A percentile compares a stretch with the other conserved stretches of the same genome.
phyloP scores from a whole-genome alignment of 2,797 vertebrate genomes.

The Pampus argenteus region DNA sequence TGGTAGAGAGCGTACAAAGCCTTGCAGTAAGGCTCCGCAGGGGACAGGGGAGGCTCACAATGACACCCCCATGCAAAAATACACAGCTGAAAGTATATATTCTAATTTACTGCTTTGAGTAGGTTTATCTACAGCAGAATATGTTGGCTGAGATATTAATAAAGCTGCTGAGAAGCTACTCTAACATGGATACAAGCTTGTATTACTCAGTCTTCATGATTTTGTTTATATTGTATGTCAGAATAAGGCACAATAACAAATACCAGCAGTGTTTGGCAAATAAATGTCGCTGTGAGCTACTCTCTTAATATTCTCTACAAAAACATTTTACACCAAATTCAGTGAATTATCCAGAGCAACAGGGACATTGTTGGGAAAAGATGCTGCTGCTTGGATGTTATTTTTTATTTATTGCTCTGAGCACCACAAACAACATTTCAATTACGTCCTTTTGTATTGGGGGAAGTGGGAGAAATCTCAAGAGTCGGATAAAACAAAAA shows the following conservation, averaged over 20 bases:
- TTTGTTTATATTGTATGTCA: background rate
- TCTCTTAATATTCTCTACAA: background rate
- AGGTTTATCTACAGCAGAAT: conserved; percentile 9
- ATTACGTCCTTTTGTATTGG: background rate
- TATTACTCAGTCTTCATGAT: background rate
- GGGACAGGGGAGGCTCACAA: conserved; percentile 68
- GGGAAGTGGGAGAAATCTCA: background rate
- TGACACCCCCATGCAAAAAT: conserved; percentile 76
- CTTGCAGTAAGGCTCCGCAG: conserved; percentile 75
- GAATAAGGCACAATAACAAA: too few species aligned
- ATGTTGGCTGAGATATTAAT: background rate
- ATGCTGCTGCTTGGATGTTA: background rate
- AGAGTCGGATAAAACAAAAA: background rate
- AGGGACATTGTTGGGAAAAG: background rate
- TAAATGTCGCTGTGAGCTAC: background rate
- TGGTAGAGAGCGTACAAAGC: conserved; percentile 91
- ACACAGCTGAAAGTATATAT: conserved; percentile 5
- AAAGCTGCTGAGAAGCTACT: background rate
- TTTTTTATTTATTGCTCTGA: background rate
- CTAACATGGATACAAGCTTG: background rate
- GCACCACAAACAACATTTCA: background rate
- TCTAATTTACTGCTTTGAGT: conserved; percentile 24
- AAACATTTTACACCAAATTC: background rate
- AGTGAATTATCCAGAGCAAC: background rate
- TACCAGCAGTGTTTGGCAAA: too few species aligned